These are phyloP conservation scores for Xylophagus ater DNA, from an alignment of 2,888 invertebrate species.

Conservation along the genomic window DNA sequence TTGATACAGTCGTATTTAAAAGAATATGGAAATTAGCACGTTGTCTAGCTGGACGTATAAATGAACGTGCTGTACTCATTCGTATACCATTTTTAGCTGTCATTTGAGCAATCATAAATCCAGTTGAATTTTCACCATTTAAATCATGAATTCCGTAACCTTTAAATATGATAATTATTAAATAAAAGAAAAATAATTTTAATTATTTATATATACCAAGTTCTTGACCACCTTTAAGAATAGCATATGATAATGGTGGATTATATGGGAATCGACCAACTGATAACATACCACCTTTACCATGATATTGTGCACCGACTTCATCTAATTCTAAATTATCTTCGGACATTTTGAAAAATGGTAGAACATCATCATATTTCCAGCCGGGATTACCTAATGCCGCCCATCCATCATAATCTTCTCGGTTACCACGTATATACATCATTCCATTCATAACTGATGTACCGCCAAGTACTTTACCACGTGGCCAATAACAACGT, in stretches of 20 bases:
- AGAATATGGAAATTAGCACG: constrained; percentile 72
- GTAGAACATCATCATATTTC: constrained; percentile 80
- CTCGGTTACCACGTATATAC: constrained; percentile 80
- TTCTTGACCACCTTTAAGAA: constrained; percentile 68
- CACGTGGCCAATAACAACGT: constrained; percentile 75
- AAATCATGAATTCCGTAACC: constrained; percentile 66
- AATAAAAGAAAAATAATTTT: no score
- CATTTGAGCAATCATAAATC: constrained; percentile 81
- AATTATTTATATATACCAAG: constrained; percentile 51
- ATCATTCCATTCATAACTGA: constrained; percentile 95
- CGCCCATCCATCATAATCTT: constrained; percentile 83
- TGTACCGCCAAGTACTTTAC: constrained; percentile 83
- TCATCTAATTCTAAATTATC: constrained; percentile 60
- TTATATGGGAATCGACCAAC: constrained; percentile 77
- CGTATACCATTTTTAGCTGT: constrained; percentile 78
- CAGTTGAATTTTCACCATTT: constrained; percentile 69
- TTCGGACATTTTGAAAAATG: constrained; percentile 80
- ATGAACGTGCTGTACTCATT: constrained; percentile 69
- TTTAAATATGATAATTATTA: constrained; percentile 24
- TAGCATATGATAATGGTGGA: constrained; percentile 65
- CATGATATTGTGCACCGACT: constrained; percentile 68
- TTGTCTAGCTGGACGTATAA: constrained; percentile 63
- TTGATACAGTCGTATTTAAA: constrained; percentile 69
- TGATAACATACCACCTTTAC: constrained; percentile 63
- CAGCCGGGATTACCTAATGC: constrained; percentile 77